Base-by-base conservation (phyloP, 2,113 vertebrate genomes). In the Callochromis pleurospilus region DNA sequence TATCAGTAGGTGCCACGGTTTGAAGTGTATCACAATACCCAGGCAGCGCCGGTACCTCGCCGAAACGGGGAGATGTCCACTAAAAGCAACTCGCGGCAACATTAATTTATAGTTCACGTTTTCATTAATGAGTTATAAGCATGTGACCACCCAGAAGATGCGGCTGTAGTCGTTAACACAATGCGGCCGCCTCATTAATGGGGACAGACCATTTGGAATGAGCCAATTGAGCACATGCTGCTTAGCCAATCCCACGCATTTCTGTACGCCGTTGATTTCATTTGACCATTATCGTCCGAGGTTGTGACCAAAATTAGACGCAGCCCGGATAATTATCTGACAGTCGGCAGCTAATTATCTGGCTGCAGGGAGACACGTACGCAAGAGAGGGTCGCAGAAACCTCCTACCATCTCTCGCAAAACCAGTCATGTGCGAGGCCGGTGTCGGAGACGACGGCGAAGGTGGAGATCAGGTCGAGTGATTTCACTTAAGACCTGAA, bases 261-360 rank as follows among this genome's bases (percentile, higher is more conserved):
- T 85, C 93, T 92, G 89, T 82, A 92, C 70, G 53, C 90, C 92
- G 90, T 92, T 91, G 94, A 94, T 95, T 94, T 92, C 92, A 94
- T 95, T 94, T 94, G 93, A 95, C 93, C 93, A 92, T 94, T 93
- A 95, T 90, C 84, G 86, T 94, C 88, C 56, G 88, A 94, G 94
- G 95, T 95, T 94, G 93, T 54, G 94, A 95, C 92, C 94, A 96
- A 93, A 94, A 95, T 93, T 91, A 94, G 94, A 94, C 90, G 94
- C 94, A 93, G 91, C 86, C 88, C 38, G 90, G 85, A 89, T 95
- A 96, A 96, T 95, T 94, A 95, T 92, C 94, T 91, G 92, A 94
- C 95, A 92, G 93, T 94, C 90, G 86, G 92, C 92, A 85, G 94
- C 95, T 93, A 94, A 95, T 95, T 94, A 95, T 91, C 93, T 51